A percentile compares a stretch with the other conserved stretches of the same genome.
These are phyloP conservation scores for Urophycis tenuis DNA, from an alignment of 2,797 vertebrate species.

Conservation along the genomic window DNA sequence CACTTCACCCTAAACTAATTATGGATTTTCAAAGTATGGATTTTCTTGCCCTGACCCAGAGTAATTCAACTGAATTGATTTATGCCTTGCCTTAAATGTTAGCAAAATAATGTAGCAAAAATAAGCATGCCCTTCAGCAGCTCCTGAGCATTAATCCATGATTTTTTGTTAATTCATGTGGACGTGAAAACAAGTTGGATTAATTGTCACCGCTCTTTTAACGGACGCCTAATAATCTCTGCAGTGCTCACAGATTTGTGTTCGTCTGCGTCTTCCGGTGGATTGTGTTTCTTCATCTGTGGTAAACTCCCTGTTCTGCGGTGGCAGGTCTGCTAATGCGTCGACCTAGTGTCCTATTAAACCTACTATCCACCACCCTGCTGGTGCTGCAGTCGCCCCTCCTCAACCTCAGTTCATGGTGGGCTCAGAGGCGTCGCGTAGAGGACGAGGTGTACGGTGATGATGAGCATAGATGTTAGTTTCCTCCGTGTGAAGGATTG, in stretches of 20 bases:
- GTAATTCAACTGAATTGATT: background rate
- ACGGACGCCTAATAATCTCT: background rate
- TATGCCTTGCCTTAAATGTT: background rate
- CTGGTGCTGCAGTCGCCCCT: slow-evolving; percentile 18
- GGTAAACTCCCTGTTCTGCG: slow-evolving; percentile 21
- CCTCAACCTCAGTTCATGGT: slow-evolving; percentile 14
- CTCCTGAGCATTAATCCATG: background rate
- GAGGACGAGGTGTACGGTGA: background rate
- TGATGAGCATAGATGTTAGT: background rate
- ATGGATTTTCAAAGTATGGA: slow-evolving; percentile 2
- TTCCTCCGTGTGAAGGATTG: background rate
- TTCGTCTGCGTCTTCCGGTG: background rate
- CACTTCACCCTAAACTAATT: background rate
- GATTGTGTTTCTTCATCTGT: slow-evolving; percentile 16
- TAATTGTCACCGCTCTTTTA: background rate
- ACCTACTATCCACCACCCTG: slow-evolving; percentile 32
- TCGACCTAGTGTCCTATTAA: slow-evolving; percentile 36
- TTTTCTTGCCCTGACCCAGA: background rate
- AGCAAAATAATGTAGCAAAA: background rate
- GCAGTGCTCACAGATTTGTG: background rate
- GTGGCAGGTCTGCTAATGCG: slow-evolving; percentile 29
- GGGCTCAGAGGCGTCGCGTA: background rate
- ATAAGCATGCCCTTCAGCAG: background rate
- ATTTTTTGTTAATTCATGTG: background rate
- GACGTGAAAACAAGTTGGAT: background rate